phyloP scores from a whole-genome alignment of 1,140 invertebrate genomes.

The Neodiprion fabricii region DNA sequence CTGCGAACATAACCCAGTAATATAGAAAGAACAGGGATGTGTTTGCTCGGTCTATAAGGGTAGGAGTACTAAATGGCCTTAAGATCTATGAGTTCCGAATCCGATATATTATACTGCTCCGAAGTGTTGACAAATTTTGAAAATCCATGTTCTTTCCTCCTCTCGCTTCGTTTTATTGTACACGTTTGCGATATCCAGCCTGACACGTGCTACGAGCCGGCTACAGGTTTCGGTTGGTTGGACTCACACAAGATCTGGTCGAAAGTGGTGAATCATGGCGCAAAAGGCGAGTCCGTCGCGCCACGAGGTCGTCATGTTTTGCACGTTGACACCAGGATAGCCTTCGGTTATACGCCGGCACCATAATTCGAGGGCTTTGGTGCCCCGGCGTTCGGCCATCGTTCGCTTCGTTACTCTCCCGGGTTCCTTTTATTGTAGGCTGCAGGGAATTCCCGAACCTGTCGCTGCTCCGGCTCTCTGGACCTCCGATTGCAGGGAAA shows the following conservation, averaged over 20 bases:
- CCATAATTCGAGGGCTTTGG: conserved; percentile 88
- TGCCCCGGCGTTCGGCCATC: conserved; percentile 85
- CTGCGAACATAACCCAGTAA: too few species aligned
- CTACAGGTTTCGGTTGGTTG: too few species aligned
- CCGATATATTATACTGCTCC: too few species aligned
- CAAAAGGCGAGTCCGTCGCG: conserved; percentile 94
- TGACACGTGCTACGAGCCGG: too few species aligned
- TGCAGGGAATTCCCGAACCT: not conserved
- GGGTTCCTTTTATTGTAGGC: not conserved
- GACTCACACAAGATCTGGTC: conserved; percentile 95
- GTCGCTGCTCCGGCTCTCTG: not conserved
- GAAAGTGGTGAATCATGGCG: conserved; percentile 94
- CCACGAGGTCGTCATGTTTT: conserved; percentile 94
- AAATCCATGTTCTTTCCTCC: too few species aligned
- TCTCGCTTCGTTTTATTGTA: not conserved
- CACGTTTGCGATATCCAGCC: not conserved
- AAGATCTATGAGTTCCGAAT: too few species aligned
- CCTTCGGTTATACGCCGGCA: conserved; percentile 86
- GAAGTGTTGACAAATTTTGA: too few species aligned
- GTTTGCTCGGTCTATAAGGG: too few species aligned
- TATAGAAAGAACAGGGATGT: too few species aligned
- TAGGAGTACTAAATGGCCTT: too few species aligned
- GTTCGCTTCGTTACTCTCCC: conserved; percentile 38
- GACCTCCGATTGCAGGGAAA: too few species aligned
- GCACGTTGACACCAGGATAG: conserved; percentile 85